Conservation (phyloP, 1,140 invertebrate species). For the Halesus radiatus region DNA sequence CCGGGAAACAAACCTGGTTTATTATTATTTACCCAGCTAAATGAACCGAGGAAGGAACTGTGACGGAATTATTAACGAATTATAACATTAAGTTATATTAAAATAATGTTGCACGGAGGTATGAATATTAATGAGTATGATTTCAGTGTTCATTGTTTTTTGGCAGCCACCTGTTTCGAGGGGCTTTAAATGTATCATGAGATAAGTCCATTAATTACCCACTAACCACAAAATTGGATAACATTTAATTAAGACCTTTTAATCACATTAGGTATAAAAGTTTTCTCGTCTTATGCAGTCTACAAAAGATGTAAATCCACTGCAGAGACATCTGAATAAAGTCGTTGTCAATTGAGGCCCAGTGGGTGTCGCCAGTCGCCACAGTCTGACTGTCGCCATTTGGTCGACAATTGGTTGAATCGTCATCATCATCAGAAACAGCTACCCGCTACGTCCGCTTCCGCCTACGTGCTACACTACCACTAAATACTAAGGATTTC, state of each 20-base stretch:
- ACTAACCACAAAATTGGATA: too few species aligned
- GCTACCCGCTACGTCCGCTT: background rate
- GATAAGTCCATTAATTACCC: too few species aligned
- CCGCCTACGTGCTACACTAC: background rate
- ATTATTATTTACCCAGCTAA: conserved; percentile 56
- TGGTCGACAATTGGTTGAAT: conserved; percentile 38
- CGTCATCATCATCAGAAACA: conserved; percentile 27
- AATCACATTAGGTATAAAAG: too few species aligned
- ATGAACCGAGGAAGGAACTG: conserved; percentile 51
- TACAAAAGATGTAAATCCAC: too few species aligned
- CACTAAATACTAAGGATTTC: too few species aligned
- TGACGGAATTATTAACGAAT: conserved; percentile 40
- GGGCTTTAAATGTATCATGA: too few species aligned
- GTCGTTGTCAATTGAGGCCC: background rate
- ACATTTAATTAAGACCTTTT: too few species aligned
- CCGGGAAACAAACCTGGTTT: conserved; percentile 38
- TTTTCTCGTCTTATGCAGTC: too few species aligned
- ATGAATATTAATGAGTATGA: too few species aligned
- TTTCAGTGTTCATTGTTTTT: too few species aligned
- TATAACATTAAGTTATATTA: conserved; percentile 35
- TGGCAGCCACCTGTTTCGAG: too few species aligned
- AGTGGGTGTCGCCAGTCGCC: background rate
- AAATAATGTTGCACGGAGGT: conserved; percentile 10
- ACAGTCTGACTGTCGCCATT: conserved; percentile 1
- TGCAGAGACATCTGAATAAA: background rate